Evolutionary conservation across 2,797 vertebrate genomes (phyloP), one percentile per base, ranked within the genome.

Genomic region (Alfaro cultratus): DNA sequence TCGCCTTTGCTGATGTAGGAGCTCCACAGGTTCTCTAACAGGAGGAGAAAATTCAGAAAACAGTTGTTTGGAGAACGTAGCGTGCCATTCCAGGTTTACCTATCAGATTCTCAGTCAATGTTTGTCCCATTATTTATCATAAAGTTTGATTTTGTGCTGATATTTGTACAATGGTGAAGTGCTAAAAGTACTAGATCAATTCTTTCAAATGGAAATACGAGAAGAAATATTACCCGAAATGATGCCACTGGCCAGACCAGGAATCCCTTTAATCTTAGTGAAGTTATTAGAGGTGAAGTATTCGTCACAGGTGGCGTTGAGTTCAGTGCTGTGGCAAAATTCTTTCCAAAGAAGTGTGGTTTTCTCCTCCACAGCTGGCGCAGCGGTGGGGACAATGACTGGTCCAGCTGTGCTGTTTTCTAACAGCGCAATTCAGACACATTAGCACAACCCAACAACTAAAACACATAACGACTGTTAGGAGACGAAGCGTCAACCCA

Each of bases 21-120:
- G 93, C 97, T 97, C 97, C 97, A 98, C 73, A 97, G 78, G 83
- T 98, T 98, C 85, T 97, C 97, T 98, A 74, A 1, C 6, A 49
- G 57, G 47, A 57, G 12, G 11, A 55, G 53, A 55, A 81, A 4
- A 75, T 1, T 47, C 9, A 76, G 10, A 0, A 12, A 2, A 0
- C 1, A 4, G 31, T 53, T 0, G 10, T 76, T 15, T 72, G 36
- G 31, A 57, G 15, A 29, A 43, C 2, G 39, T 1, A 9, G 26
- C 29, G 6, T 1, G 57, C 12, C 26, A 31, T 3, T 60, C n/a
- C n/a, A 62, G 55, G 4, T 29, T 55, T 12, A n/a, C 26, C n/a
- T n/a, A 23, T n/a, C 23, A n/a, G 53, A n/a, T 55, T 57, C 55
- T 57, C 55, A 6, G 26, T 57, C n/a, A 29, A 62, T 0, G 6